Conservation (phyloP, 2,113 vertebrate species). For the Syngnathus floridae region DNA sequence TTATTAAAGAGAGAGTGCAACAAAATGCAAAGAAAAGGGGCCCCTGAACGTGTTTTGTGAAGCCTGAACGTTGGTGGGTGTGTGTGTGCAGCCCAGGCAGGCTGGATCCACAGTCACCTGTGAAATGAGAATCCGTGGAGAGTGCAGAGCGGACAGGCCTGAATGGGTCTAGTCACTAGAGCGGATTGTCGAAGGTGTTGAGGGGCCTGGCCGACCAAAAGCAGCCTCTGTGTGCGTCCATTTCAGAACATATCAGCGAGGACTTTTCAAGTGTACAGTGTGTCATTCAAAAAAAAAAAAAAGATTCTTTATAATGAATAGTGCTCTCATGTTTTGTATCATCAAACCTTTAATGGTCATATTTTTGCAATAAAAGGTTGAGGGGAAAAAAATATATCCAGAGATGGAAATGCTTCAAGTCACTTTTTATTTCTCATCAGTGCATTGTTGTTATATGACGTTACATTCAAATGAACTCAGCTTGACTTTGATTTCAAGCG, state of each 20-base stretch:
- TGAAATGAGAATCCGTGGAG: slow-evolving; percentile 73
- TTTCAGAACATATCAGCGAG: slow-evolving; percentile 31
- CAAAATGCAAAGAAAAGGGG: slow-evolving; percentile 61
- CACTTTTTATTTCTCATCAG: slow-evolving; percentile 16
- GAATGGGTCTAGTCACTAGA: slow-evolving; percentile 61
- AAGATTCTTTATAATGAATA: slow-evolving; percentile 51
- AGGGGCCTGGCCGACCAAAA: slow-evolving; percentile 58
- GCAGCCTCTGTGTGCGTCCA: slow-evolving; percentile 43
- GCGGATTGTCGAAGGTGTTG: slow-evolving; percentile 55
- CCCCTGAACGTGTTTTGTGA: slow-evolving; percentile 56
- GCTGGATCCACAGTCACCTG: slow-evolving; percentile 69
- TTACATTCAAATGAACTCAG: slow-evolving; percentile 14
- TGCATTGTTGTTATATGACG: slow-evolving; percentile 28
- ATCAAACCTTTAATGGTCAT: slow-evolving; percentile 64
- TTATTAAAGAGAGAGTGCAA: slow-evolving; percentile 32
- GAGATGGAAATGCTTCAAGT: slow-evolving; percentile 9
- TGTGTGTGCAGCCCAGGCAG: slow-evolving; percentile 56
- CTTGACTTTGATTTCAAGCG: slow-evolving; percentile 32
- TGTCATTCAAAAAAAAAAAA: slow-evolving; percentile 32
- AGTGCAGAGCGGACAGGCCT: slow-evolving; percentile 58
- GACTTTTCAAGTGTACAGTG: neutral
- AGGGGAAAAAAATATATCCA: slow-evolving; percentile 22
- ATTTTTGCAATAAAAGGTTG: slow-evolving; percentile 64
- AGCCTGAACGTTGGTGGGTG: slow-evolving; percentile 55
- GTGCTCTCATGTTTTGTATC: slow-evolving; percentile 65